Evolutionary conservation across 2,797 vertebrate species (phyloP).

Genomic region (Paedocypris micromegethes): DNA sequence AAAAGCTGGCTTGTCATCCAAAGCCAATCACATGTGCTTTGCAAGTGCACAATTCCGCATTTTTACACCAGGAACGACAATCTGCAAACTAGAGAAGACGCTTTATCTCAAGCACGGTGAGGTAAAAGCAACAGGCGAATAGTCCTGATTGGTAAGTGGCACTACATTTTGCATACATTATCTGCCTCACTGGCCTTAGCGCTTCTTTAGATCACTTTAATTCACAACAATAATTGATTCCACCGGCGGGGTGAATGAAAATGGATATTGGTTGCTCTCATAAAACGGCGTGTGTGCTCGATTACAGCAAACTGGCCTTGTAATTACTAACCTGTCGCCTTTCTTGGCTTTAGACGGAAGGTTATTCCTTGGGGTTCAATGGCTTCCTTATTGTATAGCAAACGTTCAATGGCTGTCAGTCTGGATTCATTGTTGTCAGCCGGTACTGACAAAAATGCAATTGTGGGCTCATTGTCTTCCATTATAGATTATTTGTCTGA

Average conservation of each 20-base stretch:
- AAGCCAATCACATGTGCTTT: constrained; percentile 5
- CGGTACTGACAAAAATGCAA: constrained; percentile 30
- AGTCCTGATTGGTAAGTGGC: background rate
- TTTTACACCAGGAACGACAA: constrained; percentile 10
- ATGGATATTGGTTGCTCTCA: background rate
- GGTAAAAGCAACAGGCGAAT: background rate
- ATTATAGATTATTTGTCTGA: no score
- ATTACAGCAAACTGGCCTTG: constrained; percentile 27
- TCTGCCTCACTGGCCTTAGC: constrained; percentile 1
- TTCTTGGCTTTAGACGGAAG: constrained; percentile 1
- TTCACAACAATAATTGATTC: constrained; percentile 32
- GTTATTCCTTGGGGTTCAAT: constrained; percentile 35
- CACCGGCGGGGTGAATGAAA: constrained; percentile 22
- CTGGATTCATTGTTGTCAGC: constrained; percentile 19
- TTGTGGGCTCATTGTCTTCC: constrained; percentile 36
- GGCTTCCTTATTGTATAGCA: constrained; percentile 22
- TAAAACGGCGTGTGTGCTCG: constrained; percentile 34
- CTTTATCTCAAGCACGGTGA: background rate
- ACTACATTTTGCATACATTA: background rate
- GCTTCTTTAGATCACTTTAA: constrained; percentile 26
- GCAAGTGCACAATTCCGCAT: background rate
- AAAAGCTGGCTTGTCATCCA: constrained; percentile 29
- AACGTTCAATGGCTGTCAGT: constrained; percentile 31
- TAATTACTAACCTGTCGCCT: constrained; percentile 45
- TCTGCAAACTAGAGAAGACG: background rate